phyloP scores from a whole-genome alignment of 2,113 vertebrate genomes.

The Laticauda colubrina region DNA sequence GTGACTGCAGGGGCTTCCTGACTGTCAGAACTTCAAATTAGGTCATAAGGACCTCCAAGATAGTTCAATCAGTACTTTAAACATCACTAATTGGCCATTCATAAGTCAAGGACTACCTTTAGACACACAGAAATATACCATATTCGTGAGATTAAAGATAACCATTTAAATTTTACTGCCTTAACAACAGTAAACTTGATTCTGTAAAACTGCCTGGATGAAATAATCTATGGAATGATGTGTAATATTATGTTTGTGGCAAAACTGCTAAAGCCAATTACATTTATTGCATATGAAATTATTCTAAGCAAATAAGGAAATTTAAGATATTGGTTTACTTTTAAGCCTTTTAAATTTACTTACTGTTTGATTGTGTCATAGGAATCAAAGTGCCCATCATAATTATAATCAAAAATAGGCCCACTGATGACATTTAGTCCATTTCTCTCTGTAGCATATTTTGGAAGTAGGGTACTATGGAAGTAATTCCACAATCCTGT shows the following conservation, averaged over 20 bases:
- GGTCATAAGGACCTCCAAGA: neutral
- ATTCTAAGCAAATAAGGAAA: slow-evolving; percentile 5
- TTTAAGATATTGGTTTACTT: neutral
- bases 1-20: neutral
- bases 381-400: slow-evolving; percentile 82
- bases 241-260: neutral
- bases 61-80: neutral
- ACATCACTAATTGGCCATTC: neutral
- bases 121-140: neutral
- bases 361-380: slow-evolving; percentile 68
- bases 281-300: neutral
- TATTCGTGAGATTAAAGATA: neutral
- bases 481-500: slow-evolving; percentile 87
- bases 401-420: slow-evolving; percentile 89
- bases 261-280: neutral
- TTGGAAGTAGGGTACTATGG: slow-evolving; percentile 75
- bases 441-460: slow-evolving; percentile 77
- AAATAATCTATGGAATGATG: neutral
- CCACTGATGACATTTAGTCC: slow-evolving; percentile 91
- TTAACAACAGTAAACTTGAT: neutral
- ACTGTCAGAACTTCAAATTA: neutral
- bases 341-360: slow-evolving; percentile 53
- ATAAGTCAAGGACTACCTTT: neutral
- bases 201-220: neutral
- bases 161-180: neutral